A percentile compares a stretch with the other conserved stretches of the same genome.
Conservation (phyloP, 1,140 invertebrate genomes). For the Rhopalosiphum maidis region DNA sequence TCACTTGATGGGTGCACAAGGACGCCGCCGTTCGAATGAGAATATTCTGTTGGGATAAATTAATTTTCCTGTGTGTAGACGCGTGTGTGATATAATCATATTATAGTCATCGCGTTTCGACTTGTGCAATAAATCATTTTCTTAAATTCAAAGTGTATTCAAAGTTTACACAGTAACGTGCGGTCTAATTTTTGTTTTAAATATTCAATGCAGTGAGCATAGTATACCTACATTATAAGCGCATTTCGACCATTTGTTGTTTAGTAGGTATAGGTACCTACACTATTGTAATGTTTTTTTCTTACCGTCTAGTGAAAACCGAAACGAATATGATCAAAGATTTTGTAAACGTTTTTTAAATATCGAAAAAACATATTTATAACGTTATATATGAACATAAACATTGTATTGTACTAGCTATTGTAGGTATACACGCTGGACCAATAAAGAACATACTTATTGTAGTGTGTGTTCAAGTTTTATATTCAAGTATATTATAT, state of each 20-base stretch:
- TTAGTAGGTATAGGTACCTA: neutral
- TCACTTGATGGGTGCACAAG: neutral
- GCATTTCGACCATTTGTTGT: neutral
- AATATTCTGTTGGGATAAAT: neutral
- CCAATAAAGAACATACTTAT: neutral
- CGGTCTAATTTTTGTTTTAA: neutral
- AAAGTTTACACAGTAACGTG: neutral
- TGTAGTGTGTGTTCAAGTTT: neutral
- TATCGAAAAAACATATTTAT: neutral
- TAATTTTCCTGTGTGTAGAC: neutral
- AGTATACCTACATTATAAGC: no score
- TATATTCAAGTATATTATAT: neutral
- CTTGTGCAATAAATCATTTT: neutral
- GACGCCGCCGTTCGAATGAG: neutral
- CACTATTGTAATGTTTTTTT: neutral
- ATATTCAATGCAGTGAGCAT: neutral
- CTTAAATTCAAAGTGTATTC: neutral
- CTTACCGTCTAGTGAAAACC: slow-evolving; percentile 23
- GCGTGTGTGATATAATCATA: neutral
- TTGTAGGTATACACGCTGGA: neutral
- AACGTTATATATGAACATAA: neutral
- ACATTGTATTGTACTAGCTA: neutral
- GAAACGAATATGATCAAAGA: slow-evolving; percentile 7
- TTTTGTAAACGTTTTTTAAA: slow-evolving; percentile 11
- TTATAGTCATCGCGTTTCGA: neutral